Evolutionary conservation across 2,113 vertebrate genomes (phyloP), one percentile per base, ranked within the genome.

Genomic region (Chroicocephalus ridibundus): DNA sequence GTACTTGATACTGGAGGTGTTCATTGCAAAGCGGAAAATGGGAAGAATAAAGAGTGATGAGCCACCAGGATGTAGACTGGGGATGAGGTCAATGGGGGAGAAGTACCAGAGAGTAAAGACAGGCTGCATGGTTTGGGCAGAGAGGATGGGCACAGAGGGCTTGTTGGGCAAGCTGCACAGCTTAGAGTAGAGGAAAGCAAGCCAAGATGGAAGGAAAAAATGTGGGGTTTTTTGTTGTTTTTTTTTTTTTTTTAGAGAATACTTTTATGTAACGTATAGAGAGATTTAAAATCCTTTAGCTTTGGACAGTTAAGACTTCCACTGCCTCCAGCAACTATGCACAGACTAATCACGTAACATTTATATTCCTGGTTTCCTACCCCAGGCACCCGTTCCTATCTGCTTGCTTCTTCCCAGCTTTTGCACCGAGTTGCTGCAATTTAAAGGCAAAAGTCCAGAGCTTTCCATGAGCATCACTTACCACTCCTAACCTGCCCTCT

Each of bases 251-350:
- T 76, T 86, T 65, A 65, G 84, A 79, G 6, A 57, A 40, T 44
- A 5, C 46, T 82, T 77, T 90, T 79, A 49, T 66, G 32, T 85
- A 85, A 90, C 1, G 0, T 70, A 14, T 40, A 74, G 26, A 84
- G 32, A 82, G 22, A 52, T 79, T 70, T 71, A 16, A 85, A 92
- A 82, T 51, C 47, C 22, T 91, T 89, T 40, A 19, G 32, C 32
- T 94, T 79, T 60, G 52, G 69, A 71, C 69, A 88, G 49, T 54
- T 94, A 42, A 91, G 61, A 58, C 10, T 94, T 87, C 51, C 38
- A 32, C 51, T 88, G 24, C 68, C 29, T 92, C 55, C 55, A 86
- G 86, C 76, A 96, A 3, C 46, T 88, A 10, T 76, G 46, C 40
- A 36, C 27, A 90, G 62, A 49, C 19, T 82, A 90, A 88, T 88